Evolutionary conservation across 2,888 invertebrate species (phyloP).

Genomic region (Caenorhabditis sp.): DNA sequence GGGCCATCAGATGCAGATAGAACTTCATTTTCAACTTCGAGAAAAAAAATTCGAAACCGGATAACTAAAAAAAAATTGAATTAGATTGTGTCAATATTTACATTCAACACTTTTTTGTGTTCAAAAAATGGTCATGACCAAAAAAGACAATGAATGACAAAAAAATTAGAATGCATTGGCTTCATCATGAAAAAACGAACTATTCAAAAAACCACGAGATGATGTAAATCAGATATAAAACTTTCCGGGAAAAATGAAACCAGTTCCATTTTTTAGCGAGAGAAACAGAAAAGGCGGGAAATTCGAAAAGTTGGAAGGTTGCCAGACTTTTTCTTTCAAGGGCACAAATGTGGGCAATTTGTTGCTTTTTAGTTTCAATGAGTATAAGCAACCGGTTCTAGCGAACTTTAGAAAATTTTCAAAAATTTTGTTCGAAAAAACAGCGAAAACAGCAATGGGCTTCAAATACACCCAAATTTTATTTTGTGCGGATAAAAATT

Average conservation of each 20-base stretch:
- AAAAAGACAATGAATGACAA: not conserved
- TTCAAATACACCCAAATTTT: no score
- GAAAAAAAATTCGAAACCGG: not conserved
- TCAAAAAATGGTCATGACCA: not conserved
- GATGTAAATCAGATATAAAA: not conserved
- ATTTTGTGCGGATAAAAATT: no score
- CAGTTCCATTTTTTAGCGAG: not conserved
- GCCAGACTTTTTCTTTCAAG: not conserved
- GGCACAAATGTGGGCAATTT: not conserved
- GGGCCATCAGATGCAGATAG: not conserved
- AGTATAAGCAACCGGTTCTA: not conserved
- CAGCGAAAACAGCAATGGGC: no score
- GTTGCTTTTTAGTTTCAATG: not conserved
- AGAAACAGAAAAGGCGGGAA: not conserved
- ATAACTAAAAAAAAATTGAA: not conserved
- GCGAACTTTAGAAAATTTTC: no score
- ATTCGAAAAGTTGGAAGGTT: not conserved
- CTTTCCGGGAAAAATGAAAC: not conserved
- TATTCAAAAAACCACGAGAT: not conserved
- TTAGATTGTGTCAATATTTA: not conserved
- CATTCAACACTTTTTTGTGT: not conserved
- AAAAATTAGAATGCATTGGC: not conserved
- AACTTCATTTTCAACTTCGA: not conserved
- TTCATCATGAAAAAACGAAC: not conserved
- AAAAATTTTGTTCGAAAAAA: no score